phyloP scores from a whole-genome alignment of 2,113 vertebrate species.

The Oplegnathus fasciatus region DNA sequence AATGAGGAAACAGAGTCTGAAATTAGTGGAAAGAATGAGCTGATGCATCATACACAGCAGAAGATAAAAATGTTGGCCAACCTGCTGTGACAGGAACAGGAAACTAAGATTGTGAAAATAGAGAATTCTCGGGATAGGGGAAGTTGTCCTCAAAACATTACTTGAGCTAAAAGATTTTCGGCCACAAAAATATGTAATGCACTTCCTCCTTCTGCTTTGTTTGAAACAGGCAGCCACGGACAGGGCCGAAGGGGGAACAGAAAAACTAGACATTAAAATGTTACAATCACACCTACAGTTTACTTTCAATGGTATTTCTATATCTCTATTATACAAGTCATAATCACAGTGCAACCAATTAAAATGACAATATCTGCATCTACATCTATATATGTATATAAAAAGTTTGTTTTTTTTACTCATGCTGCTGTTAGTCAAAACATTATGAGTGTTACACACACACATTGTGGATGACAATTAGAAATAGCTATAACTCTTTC shows the following conservation, averaged over 20 bases:
- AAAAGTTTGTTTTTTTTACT: too few species aligned
- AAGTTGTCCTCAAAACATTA: neutral
- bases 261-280: neutral
- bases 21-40: neutral
- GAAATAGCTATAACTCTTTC: neutral
- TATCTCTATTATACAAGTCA: neutral
- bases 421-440: neutral
- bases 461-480: neutral
- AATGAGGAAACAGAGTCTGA: neutral
- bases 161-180: neutral
- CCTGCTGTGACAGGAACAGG: neutral
- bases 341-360: neutral
- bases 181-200: neutral
- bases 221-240: neutral
- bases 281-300: neutral
- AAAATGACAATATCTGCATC: neutral
- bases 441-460: neutral
- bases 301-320: neutral
- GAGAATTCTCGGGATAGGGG: neutral
- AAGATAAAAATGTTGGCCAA: neutral
- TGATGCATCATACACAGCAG: neutral
- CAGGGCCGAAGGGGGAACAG: neutral
- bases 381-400: too few species aligned
- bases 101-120: constrained; percentile 16
- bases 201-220: constrained; percentile 21